A percentile compares a stretch with the other conserved stretches of the same genome.
These are phyloP conservation scores for Origma solitaria DNA, from an alignment of 2,113 vertebrate species.

Conservation along the genomic window DNA sequence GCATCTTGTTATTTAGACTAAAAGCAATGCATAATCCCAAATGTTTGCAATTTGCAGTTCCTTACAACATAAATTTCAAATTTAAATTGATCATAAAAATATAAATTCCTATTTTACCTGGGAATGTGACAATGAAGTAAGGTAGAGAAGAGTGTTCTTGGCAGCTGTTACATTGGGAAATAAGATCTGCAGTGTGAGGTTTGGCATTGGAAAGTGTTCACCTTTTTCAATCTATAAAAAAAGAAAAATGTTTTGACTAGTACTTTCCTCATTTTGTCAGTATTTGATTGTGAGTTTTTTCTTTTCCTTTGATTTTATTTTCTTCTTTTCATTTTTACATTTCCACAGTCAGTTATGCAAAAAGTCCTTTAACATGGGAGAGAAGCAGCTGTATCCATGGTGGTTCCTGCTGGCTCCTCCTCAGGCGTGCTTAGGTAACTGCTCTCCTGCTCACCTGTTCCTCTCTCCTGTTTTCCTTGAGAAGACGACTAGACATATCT, in stretches of 20 bases:
- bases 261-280: not conserved
- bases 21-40: not conserved
- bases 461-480: not conserved
- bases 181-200: constrained; percentile 77
- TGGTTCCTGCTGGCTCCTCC: not conserved
- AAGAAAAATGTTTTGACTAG: not conserved
- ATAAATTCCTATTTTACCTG: constrained; percentile 66
- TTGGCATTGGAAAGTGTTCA: constrained; percentile 72
- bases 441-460: not conserved
- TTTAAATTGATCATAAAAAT: not conserved
- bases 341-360: not conserved
- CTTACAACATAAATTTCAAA: not conserved
- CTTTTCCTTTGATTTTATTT: not conserved
- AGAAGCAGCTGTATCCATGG: not conserved
- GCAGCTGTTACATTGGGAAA: constrained; percentile 77
- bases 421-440: not conserved
- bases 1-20: not conserved
- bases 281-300: not conserved
- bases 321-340: not conserved
- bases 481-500: not conserved
- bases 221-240: constrained; percentile 79
- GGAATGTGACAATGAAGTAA: constrained; percentile 71
- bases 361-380: not conserved
- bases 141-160: constrained; percentile 81
- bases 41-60: not conserved